These are phyloP conservation scores for Mythimna pallens DNA, from an alignment of 2,888 invertebrate genomes.

Conservation along the genomic window DNA sequence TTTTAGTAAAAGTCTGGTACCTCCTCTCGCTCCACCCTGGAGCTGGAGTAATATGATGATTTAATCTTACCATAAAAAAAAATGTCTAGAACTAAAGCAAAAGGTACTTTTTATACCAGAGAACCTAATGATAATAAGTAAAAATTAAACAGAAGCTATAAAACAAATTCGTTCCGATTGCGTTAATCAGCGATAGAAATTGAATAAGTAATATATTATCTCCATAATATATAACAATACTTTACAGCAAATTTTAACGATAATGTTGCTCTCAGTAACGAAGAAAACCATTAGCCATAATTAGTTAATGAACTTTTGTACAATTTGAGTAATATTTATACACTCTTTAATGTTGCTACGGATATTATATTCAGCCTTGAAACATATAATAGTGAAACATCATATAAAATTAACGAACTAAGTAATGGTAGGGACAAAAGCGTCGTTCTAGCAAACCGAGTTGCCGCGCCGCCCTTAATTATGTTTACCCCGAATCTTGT, in stretches of 20 bases:
- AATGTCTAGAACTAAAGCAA: not conserved
- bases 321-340: constrained; percentile 17
- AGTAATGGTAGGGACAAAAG: constrained; percentile 49
- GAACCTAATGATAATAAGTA: not conserved
- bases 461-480: constrained; percentile 30
- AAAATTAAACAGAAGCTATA: not conserved
- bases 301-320: constrained; percentile 1
- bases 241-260: not conserved
- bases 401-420: constrained; percentile 50
- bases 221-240: not conserved
- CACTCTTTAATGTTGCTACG: constrained; percentile 9
- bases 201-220: not conserved
- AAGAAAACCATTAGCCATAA: not conserved
- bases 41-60: not conserved
- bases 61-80: too few relatives aligned
- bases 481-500: constrained; percentile 43
- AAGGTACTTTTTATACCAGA: not conserved
- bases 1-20: not conserved
- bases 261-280: not conserved
- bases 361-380: constrained; percentile 45
- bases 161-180: not conserved
- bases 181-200: not conserved
- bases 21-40: not conserved
- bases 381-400: constrained; percentile 20
- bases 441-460: constrained; percentile 31